A percentile compares a stretch with the other conserved stretches of the same genome.
Conservation (phyloP, 2,113 vertebrate genomes). For the Heptranchias perlo region DNA sequence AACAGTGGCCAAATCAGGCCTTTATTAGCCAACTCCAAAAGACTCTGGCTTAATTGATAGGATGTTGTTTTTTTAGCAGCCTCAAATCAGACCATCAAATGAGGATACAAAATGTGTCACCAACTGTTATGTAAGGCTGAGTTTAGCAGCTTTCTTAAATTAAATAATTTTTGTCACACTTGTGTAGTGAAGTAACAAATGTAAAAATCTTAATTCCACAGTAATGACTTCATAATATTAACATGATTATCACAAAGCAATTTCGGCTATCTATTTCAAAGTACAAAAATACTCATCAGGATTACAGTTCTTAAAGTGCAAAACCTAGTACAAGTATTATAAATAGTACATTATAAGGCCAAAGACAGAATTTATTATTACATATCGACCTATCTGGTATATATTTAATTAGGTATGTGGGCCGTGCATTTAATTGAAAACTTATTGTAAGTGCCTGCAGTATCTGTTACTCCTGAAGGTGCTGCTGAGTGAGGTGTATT, state of each 20-base stretch:
- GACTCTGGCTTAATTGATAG: background rate
- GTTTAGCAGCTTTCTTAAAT: background rate
- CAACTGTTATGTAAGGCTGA: background rate
- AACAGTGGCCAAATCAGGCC: background rate
- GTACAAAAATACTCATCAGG: background rate
- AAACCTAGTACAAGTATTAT: background rate
- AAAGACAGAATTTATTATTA: background rate
- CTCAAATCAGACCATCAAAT: background rate
- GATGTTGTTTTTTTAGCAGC: background rate
- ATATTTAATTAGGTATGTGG: background rate
- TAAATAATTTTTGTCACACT: background rate
- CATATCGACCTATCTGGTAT: background rate
- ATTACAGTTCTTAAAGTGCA: background rate
- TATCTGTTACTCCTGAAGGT: background rate
- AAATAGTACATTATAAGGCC: background rate
- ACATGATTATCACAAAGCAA: background rate
- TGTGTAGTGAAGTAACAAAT: background rate
- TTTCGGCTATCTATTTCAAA: background rate
- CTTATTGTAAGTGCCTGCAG: background rate
- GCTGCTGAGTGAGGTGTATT: background rate
- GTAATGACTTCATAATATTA: background rate
- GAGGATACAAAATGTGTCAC: background rate
- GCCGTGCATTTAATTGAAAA: background rate
- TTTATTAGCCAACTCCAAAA: background rate
- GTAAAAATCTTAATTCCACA: background rate